Base-by-base conservation (phyloP, 2,888 invertebrate species). In the Tinea pellionella region DNA sequence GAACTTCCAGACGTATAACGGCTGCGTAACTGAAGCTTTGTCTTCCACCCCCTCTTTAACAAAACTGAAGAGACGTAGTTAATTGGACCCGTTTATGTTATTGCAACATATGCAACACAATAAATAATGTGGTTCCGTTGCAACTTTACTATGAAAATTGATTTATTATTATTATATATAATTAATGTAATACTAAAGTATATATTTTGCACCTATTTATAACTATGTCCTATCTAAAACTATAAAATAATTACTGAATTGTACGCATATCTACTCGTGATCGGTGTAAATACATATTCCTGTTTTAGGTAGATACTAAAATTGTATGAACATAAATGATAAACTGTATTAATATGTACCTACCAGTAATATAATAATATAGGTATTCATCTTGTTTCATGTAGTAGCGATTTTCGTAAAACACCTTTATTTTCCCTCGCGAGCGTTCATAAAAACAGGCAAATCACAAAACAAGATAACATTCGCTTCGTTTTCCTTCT, bases 381-480 rank as follows among this genome's bases (percentile, higher is more conserved):
- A 47, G 16, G 47, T 15, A 47, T 47, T 47, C 16, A 47, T 47
- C 15, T 1, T 55, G 24, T 55, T 29, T 24, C 55, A 55, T 18
- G 12, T 47, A 13, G 29, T 16, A 24, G 59, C 9, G 42, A 41
- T 69, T 65, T 66, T 65, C 67, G 70, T 75, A 74, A 80, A 80
- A 79, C 75, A 78, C 75, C 75, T 79, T 79, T 79, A 79, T 78
- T 74, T 73, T 68, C 69, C 65, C 69, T 24, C 69, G 69, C 65
- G 68, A 71, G 70, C 72, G 72, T 74, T 76, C 75, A 83, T 81
- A 84, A 83, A 84, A 85, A 83, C 77, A 77, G 77, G 77, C 78
- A 78, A 85, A 83, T 84, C 79, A 79, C 83, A 74, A 83, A 82
- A 87, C 83, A 81, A 85, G 86, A 86, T 85, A 85, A 81, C 82